A percentile compares a stretch with the other conserved stretches of the same genome.
These are phyloP conservation scores for Antedon mediterranea DNA, from an alignment of 53 echinoderm and acorn worm genomes.

Conservation along the genomic window DNA sequence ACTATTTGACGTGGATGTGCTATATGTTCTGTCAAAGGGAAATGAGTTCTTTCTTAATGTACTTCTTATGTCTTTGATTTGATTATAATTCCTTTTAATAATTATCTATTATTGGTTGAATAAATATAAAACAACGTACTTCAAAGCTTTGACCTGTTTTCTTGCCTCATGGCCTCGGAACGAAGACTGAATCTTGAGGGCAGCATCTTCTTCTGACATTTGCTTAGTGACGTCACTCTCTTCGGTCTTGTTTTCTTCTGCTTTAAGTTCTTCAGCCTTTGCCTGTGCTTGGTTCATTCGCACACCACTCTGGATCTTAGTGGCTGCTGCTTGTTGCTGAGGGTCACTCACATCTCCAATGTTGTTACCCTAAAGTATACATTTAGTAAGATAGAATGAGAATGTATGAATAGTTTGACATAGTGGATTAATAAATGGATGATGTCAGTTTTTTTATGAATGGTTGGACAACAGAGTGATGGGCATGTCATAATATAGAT, in stretches of 20 bases:
- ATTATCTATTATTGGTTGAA: too few species aligned
- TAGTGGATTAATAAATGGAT: too few species aligned
- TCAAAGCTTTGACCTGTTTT: slow-evolving; percentile 73
- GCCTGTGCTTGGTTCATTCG: slow-evolving; percentile 73
- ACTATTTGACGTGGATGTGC: too few species aligned
- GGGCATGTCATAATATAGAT: too few species aligned
- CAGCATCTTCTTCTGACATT: slow-evolving; percentile 39
- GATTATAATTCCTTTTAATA: too few species aligned
- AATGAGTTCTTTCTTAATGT: too few species aligned
- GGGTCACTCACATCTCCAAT: slow-evolving; percentile 88
- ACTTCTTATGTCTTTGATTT: too few species aligned
- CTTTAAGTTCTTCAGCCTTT: slow-evolving; percentile 6
- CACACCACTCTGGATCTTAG: slow-evolving; percentile 75
- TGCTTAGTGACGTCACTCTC: background rate
- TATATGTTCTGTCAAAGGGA: too few species aligned
- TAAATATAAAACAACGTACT: slow-evolving; percentile 32
- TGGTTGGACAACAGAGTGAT: too few species aligned
- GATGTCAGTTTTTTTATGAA: too few species aligned
- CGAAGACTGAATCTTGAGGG: slow-evolving; percentile 63
- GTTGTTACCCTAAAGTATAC: slow-evolving; percentile 37
- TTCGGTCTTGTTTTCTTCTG: slow-evolving; percentile 9
- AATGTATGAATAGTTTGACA: too few species aligned
- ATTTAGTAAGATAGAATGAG: too few species aligned
- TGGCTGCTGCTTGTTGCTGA: slow-evolving; percentile 86
- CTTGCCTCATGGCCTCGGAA: slow-evolving; percentile 93